Conservation (phyloP, 2,888 invertebrate species). For the Leptinotarsa peninsularis region DNA sequence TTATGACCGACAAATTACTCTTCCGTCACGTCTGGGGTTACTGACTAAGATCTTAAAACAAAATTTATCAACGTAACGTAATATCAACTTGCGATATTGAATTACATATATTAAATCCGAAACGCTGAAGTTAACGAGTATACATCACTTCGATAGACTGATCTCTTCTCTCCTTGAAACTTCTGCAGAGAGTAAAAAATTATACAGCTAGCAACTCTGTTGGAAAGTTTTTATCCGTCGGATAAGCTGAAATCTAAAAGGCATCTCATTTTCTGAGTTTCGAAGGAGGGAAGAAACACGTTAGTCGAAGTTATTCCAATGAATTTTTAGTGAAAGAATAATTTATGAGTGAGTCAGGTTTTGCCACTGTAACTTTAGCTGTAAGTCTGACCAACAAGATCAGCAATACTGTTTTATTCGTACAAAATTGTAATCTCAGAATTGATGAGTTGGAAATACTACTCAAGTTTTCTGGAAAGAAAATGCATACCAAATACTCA, state of each 20-base stretch:
- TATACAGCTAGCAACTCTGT: constrained; percentile 22
- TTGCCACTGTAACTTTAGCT: not conserved
- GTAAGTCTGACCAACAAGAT: too few species aligned
- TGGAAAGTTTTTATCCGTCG: constrained; percentile 16
- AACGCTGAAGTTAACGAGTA: constrained; percentile 12
- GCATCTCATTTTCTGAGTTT: constrained; percentile 17
- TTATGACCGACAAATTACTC: too few species aligned
- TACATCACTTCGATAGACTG: constrained; percentile 4
- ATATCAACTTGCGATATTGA: constrained; percentile 8
- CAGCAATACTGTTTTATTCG: too few species aligned
- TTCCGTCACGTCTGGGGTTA: too few species aligned
- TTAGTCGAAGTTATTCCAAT: not conserved
- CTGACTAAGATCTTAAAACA: too few species aligned
- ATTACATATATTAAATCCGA: constrained; percentile 20
- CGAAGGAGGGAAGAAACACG: not conserved
- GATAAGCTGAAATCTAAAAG: constrained; percentile 17
- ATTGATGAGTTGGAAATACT: too few species aligned
- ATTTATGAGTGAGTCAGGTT: not conserved
- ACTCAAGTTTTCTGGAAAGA: too few species aligned
- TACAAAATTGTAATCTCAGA: too few species aligned
- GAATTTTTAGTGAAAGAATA: not conserved
- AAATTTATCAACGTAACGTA: not conserved
- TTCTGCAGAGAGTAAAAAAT: constrained; percentile 19
- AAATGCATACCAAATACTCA: too few species aligned
- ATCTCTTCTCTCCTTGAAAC: constrained; percentile 12